These are phyloP conservation scores for Temnothorax unifasciatus DNA, from an alignment of 2,888 invertebrate genomes.

Conservation along the genomic window DNA sequence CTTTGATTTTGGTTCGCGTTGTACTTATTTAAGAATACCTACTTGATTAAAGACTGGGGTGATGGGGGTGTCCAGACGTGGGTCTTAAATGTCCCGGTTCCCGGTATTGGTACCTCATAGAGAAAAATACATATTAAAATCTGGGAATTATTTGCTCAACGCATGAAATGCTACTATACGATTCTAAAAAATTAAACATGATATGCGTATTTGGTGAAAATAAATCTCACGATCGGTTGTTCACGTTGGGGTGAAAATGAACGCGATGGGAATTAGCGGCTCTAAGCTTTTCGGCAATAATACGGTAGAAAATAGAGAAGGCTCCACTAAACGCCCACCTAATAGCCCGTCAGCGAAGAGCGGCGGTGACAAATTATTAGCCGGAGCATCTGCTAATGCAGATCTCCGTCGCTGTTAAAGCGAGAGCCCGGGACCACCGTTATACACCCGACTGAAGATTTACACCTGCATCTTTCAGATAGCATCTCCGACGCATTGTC, in stretches of 20 bases:
- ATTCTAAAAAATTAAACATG: background rate
- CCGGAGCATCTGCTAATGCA: conserved; percentile 69
- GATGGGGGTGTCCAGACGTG: no score
- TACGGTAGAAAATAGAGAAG: conserved; percentile 30
- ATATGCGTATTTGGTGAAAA: background rate
- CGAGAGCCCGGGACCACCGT: conserved; percentile 49
- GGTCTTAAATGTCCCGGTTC: no score
- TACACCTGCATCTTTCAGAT: conserved; percentile 72
- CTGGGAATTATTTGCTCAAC: background rate
- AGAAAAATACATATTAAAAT: conserved; percentile 33
- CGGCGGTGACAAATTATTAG: conserved; percentile 72
- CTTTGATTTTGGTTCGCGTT: no score
- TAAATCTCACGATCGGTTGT: conserved; percentile 4
- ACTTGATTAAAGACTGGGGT: no score
- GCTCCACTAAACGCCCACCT: conserved; percentile 60
- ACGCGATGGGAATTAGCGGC: conserved; percentile 9
- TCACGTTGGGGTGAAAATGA: background rate
- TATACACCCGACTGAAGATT: conserved; percentile 61
- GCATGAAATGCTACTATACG: background rate
- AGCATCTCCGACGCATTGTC: conserved; percentile 74
- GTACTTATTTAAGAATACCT: no score
- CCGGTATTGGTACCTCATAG: background rate
- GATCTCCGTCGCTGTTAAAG: conserved; percentile 57
- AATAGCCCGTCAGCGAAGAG: conserved; percentile 64
- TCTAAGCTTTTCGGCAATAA: conserved; percentile 39